phyloP scores from a whole-genome alignment of 2,797 vertebrate genomes.

The Platyrinchus mystaceus region DNA sequence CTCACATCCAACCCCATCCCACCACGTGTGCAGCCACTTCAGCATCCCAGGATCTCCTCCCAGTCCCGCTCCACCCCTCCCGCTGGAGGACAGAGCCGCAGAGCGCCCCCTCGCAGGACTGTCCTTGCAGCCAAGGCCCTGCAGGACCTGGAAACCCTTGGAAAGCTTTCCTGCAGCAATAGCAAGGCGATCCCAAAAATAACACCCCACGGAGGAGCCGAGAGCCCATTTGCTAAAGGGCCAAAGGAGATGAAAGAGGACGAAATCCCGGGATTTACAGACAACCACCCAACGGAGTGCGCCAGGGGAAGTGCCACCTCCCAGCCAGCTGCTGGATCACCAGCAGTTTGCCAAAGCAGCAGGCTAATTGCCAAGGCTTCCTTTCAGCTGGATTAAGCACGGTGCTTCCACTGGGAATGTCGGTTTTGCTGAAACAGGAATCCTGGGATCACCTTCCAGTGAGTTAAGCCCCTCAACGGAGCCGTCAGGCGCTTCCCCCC shows the following conservation, averaged over 20 bases:
- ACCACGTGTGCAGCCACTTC: fast-evolving
- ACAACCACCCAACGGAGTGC: fast-evolving
- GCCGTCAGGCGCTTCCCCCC: neutral
- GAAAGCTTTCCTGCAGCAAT: neutral
- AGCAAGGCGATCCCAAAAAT: neutral
- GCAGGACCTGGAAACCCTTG: neutral
- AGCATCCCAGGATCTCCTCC: fast-evolving
- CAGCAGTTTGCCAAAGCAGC: neutral
- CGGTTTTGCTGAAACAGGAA: neutral
- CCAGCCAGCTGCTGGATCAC: neutral
- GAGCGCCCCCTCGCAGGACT: neutral
- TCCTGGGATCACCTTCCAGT: neutral
- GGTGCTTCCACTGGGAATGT: neutral
- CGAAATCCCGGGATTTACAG: neutral
- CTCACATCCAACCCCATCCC: neutral
- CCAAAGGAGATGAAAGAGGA: neutral
- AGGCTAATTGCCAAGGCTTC: neutral
- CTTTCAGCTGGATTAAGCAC: neutral
- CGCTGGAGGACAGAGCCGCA: neutral
- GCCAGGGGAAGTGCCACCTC: neutral
- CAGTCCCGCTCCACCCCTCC: fast-evolving
- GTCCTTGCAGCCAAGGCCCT: neutral
- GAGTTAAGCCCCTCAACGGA: neutral
- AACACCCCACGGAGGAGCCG: fast-evolving
- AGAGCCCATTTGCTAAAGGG: fast-evolving